A percentile compares a stretch with the other conserved stretches of the same genome.
Conservation (phyloP, 2,888 invertebrate species). For the Leucophenga montana region DNA sequence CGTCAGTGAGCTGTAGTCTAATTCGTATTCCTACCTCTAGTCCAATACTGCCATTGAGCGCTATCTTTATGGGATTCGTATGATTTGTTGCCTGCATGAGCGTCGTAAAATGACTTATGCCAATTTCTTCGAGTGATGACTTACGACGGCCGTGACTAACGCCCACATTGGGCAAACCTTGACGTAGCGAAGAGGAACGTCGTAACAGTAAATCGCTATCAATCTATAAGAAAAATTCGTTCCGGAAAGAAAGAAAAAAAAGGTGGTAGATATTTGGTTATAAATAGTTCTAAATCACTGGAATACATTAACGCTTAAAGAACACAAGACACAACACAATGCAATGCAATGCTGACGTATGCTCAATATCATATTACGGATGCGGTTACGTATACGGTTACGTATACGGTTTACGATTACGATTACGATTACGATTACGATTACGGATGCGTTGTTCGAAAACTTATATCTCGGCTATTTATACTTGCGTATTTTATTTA, state of each 20-base stretch:
- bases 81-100: constrained; percentile 79
- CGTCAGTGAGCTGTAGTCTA: background rate
- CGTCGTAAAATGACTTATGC: constrained; percentile 85
- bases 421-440: background rate
- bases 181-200: constrained; percentile 87
- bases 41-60: constrained; percentile 89
- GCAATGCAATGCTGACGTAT: constrained; percentile 13
- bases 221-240: constrained; percentile 62
- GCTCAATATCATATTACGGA: background rate
- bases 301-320: constrained; percentile 36
- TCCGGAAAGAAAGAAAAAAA: constrained; percentile 29
- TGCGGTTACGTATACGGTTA: background rate
- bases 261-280: background rate
- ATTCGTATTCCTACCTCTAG: constrained; percentile 76
- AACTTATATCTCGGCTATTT: background rate
- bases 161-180: constrained; percentile 82
- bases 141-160: constrained; percentile 78
- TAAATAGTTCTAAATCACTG: constrained; percentile 6
- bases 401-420: constrained; percentile 1
- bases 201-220: constrained; percentile 88
- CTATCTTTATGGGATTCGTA: constrained; percentile 86
- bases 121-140: constrained; percentile 89
- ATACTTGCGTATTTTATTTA: constrained; percentile 33
- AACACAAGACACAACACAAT: constrained; percentile 28
- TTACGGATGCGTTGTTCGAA: constrained; percentile 14